These are phyloP conservation scores for Dicranocentrus wangi DNA, from an alignment of 2,888 invertebrate species.

Conservation along the genomic window DNA sequence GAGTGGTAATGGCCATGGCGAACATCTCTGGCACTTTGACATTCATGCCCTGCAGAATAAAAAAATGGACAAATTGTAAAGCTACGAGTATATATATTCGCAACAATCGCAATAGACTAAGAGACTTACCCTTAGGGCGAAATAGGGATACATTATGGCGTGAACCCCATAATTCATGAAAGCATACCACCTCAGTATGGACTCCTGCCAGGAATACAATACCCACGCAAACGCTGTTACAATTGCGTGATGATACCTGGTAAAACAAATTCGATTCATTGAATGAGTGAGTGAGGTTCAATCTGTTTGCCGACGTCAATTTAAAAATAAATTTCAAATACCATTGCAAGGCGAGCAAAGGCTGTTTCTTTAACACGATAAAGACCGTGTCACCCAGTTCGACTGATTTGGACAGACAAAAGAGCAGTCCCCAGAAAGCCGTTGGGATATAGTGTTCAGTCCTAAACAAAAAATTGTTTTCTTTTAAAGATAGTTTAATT, in stretches of 20 bases:
- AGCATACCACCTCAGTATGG: conserved; percentile 85
- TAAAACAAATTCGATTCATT: too few species aligned
- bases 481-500: too few species aligned
- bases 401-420: conserved; percentile 95
- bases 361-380: conserved; percentile 93
- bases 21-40: conserved; percentile 87
- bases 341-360: conserved; percentile 91
- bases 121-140: conserved; percentile 80
- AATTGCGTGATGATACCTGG: conserved; percentile 92
- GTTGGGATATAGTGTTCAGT: conserved; percentile 41
- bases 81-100: too few species aligned
- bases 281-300: too few species aligned
- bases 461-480: too few species aligned
- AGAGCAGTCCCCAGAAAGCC: conserved; percentile 75
- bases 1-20: conserved; percentile 92
- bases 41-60: conserved; percentile 86
- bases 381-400: conserved; percentile 97
- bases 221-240: conserved; percentile 95
- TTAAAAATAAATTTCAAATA: too few species aligned
- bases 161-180: conserved; percentile 87
- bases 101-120: neutral
- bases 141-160: conserved; percentile 92
- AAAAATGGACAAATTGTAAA: too few species aligned
- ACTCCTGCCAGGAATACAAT: conserved; percentile 83
- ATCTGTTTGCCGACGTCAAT: too few species aligned